Evolutionary conservation across 2,888 invertebrate genomes (phyloP), one percentile per base, ranked within the genome.

Genomic region (Nemotelus nigrinus): DNA sequence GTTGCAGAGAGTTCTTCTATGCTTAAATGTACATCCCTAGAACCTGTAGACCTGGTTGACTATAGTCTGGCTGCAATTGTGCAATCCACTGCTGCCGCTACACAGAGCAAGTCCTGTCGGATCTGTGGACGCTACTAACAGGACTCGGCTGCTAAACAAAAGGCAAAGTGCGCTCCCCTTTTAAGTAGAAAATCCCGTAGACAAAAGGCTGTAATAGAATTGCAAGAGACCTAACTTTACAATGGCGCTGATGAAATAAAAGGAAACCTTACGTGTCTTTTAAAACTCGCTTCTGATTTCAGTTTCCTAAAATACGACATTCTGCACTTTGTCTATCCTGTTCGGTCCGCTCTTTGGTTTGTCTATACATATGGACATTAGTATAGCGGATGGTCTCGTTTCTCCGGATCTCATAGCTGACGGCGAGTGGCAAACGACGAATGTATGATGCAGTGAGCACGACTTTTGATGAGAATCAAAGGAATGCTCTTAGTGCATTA

Each of bases 241-340:
- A 74, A 60, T 74, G 57, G 50, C 60, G 48, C 45, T 74, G 74
- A 74, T 74, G 60, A 74, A 50, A 60, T 60, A 74, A 74, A 74
- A 63, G 74, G 74, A 74, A 60, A 60, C 74, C 57, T 41, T 55
- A 70, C 55, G 53, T 55, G 47, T 53, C 70, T 70, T 55, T 25
- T 5, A 65, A 55, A 70, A 70, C 4, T 25, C 25, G 25, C 25
- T 25, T 25, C 25, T 25, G 25, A 25, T 43, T 41, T 63, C 63
- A 63, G 43, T 43, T 25, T 4, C 25, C 3, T 57, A 25, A 57
- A 57, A 57, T 25, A 25, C 25, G 25, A 25, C 25, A 25, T 25
- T 25, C 25, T 25, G 25, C 25, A 25, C 25, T 25, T 25, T 25
- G 25, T 25, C 25, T 25, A 25, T 25, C 25, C 25, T 25, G 25